phyloP scores from a whole-genome alignment of 2,113 vertebrate genomes.

The Ia io region DNA sequence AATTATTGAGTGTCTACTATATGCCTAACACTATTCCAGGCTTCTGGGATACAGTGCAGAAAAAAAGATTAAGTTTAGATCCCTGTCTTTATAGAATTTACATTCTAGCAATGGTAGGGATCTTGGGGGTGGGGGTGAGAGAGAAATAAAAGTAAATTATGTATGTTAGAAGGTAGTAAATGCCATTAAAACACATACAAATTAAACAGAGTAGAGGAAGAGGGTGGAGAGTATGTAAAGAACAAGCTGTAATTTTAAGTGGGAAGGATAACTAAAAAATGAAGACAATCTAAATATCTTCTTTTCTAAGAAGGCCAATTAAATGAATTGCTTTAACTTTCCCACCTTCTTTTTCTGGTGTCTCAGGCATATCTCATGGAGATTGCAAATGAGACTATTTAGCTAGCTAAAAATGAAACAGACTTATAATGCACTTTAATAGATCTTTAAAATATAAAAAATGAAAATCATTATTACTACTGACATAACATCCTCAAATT shows the following conservation, averaged over 20 bases:
- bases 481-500: neutral
- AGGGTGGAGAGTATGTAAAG: neutral
- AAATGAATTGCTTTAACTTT: constrained; percentile 32
- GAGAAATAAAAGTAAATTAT: neutral
- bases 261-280: neutral
- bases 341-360: neutral
- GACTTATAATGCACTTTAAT: neutral
- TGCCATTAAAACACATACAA: neutral
- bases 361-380: neutral
- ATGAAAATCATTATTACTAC: neutral
- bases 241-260: constrained; percentile 2
- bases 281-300: constrained; percentile 12
- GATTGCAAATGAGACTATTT: constrained; percentile 7
- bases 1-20: neutral
- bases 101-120: neutral
- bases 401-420: constrained; percentile 12
- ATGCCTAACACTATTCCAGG: neutral
- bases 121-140: neutral
- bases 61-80: constrained; percentile 27
- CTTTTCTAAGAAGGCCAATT: neutral
- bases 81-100: neutral
- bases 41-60: neutral
- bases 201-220: neutral
- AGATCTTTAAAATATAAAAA: constrained; percentile 8
- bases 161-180: neutral